Base-by-base conservation (phyloP, 1,140 invertebrate genomes). In the Zophobas atratus region DNA sequence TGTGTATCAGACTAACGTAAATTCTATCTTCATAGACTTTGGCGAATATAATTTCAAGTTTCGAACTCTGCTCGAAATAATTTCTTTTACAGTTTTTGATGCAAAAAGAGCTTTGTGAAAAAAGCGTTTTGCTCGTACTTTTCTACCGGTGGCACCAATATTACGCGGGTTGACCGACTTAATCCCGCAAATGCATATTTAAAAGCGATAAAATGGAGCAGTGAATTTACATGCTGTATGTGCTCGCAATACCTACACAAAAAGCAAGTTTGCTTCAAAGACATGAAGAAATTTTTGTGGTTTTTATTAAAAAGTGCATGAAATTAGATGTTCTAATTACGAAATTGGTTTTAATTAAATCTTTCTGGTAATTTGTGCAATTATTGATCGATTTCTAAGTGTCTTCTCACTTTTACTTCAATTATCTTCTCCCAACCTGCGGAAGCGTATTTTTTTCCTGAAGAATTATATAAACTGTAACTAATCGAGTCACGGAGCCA, bases 1-100 rank as follows among this genome's bases (percentile, higher is more conserved):
- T 67, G 60, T 67, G 60, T 67, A 67, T 67, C 43, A 67, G 60
- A 67, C 60, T 67, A 67, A 67, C 60, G n/a, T 67, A 67, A 67
- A 67, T 46, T 67, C 60, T 67, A 67, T 67, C 39, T 41, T 67
- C 60, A 57, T 57, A 57, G 34, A 57, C 39, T 51, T 67, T 67
- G 60, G 43, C 60, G 60, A 67, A 67, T 67, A 67, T 67, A 67
- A 67, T 67, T 38, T 67, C 60, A 67, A 67, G 60, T 67, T 67
- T 67, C 60, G 60, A 67, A 67, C 60, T 67, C 60, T 67, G 60
- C 60, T 67, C 39, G 60, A 67, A 67, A 67, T 67, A 67, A 67
- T 67, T 67, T 43, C 38, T 43, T 67, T 67, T 67, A 67, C 60
- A 67, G 60, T 67, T 67, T 67, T 67, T 41, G 60, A 67, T 67